phyloP scores from a whole-genome alignment of 2,888 invertebrate genomes.

The Philereme vetulata region DNA sequence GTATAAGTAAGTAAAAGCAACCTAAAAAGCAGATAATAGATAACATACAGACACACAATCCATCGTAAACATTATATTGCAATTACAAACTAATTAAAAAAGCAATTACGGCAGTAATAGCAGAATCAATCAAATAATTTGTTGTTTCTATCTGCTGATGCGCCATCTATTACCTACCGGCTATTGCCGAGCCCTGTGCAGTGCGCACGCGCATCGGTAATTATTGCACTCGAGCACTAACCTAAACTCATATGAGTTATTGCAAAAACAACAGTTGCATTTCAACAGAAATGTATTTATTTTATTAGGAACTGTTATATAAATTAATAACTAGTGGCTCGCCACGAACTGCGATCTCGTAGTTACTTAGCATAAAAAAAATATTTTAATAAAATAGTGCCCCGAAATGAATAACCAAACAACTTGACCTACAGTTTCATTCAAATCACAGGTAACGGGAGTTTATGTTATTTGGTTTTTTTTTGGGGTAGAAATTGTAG shows the following conservation, averaged over 20 bases:
- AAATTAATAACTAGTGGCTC: too few species aligned
- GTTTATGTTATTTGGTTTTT: too few species aligned
- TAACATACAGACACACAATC: slow-evolving; percentile 16
- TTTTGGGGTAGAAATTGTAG: too few species aligned
- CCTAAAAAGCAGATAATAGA: neutral
- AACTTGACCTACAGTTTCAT: too few species aligned
- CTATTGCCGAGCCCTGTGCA: slow-evolving; percentile 3
- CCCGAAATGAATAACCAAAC: too few species aligned
- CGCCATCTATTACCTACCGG: neutral
- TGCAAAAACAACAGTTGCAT: neutral
- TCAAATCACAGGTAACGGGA: too few species aligned
- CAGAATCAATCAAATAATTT: slow-evolving; percentile 11
- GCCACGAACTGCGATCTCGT: too few species aligned
- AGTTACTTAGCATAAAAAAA: too few species aligned
- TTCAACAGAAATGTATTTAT: too few species aligned
- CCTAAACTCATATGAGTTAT: neutral
- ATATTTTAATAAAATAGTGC: too few species aligned
- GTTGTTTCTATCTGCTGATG: slow-evolving; percentile 12
- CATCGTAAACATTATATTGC: slow-evolving; percentile 11
- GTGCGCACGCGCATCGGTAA: neutral
- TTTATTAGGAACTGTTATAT: too few species aligned
- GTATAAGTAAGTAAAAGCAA: too few species aligned
- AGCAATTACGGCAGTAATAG: slow-evolving; percentile 8
- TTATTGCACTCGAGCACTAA: neutral
- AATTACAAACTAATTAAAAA: slow-evolving; percentile 12